Conservation (phyloP, 30 jellyfish, hydroid and myxozoan species). For the Cassiopea xamachana region DNA sequence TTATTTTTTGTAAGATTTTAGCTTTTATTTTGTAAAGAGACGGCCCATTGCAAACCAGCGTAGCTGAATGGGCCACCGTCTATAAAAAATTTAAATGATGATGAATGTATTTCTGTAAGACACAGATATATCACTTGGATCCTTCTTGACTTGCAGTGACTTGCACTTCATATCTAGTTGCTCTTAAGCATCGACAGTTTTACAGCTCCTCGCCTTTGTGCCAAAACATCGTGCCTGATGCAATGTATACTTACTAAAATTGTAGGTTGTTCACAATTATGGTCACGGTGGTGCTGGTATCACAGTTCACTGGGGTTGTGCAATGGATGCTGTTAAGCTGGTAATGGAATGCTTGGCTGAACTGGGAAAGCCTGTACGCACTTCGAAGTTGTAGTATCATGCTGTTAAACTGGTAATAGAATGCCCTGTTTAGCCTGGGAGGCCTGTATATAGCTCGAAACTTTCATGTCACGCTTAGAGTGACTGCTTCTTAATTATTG, state of each 20-base stretch:
- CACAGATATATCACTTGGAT: too few species aligned
- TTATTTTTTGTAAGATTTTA: too few species aligned
- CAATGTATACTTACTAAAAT: not conserved
- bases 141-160: too few species aligned
- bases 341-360: constrained; percentile 63
- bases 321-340: constrained; percentile 76
- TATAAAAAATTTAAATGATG: too few species aligned
- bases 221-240: not conserved
- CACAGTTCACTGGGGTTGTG: constrained; percentile 98
- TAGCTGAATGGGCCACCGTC: too few species aligned
- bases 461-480: not conserved
- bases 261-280: constrained; percentile 90
- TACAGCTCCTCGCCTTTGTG: too few species aligned
- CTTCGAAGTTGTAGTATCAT: constrained; percentile 18
- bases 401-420: constrained; percentile 35
- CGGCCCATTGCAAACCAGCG: too few species aligned
- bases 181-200: too few species aligned
- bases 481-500: too few species aligned
- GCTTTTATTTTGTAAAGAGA: too few species aligned
- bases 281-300: constrained; percentile 98
- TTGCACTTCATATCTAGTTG: too few species aligned
- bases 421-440: constrained; percentile 44
- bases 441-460: constrained; percentile 8
- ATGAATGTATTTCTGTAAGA: too few species aligned
- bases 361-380: not conserved